phyloP scores from a whole-genome alignment of 2,113 vertebrate genomes.

The Tragelaphus buxtoni region DNA sequence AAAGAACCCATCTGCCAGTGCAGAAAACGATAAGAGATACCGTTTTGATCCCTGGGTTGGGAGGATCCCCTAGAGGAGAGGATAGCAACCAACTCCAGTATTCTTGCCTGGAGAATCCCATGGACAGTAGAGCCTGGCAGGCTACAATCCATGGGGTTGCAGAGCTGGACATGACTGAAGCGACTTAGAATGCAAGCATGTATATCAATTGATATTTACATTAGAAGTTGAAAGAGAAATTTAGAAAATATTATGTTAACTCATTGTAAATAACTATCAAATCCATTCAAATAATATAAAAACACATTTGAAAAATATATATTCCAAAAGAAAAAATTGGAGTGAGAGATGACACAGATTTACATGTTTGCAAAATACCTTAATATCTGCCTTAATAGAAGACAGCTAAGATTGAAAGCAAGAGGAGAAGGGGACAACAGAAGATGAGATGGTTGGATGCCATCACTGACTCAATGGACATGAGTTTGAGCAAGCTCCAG shows the following conservation, averaged over 20 bases:
- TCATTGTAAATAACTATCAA: background rate
- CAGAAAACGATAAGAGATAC: background rate
- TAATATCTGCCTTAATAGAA: background rate
- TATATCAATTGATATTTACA: background rate
- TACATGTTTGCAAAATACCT: background rate
- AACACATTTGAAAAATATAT: background rate
- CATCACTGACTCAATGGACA: background rate
- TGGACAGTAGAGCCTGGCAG: background rate
- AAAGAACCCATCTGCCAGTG: background rate
- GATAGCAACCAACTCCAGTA: background rate
- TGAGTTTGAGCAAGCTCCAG: background rate
- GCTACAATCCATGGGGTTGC: background rate
- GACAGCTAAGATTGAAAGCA: background rate
- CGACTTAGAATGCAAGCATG: background rate
- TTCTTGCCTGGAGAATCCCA: background rate
- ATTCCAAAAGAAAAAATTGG: background rate
- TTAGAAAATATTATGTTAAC: background rate
- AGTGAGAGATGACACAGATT: background rate
- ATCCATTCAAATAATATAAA: background rate
- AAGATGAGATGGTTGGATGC: background rate
- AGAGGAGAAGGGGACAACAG: background rate
- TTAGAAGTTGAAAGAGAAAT: background rate
- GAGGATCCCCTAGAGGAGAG: background rate
- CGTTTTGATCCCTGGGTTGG: rapidly evolving
- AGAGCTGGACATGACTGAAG: background rate